Evolutionary conservation across 2,888 invertebrate genomes (phyloP).

Genomic region (Xestia sexstrigata): DNA sequence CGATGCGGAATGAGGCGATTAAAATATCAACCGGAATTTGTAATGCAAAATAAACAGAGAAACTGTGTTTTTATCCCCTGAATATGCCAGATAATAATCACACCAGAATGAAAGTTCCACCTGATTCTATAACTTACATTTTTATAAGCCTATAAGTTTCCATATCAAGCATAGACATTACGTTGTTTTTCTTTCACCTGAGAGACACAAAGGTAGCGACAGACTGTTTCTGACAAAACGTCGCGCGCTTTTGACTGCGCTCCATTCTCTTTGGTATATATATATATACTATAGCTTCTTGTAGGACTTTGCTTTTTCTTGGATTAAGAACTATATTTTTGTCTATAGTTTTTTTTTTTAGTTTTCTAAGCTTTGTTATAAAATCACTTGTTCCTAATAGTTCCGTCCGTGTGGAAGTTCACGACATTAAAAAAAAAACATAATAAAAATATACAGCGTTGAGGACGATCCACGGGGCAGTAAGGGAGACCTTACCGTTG

Average conservation of each 20-base stretch:
- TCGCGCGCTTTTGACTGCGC: slow-evolving; percentile 31
- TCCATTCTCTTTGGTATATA: slow-evolving; percentile 29
- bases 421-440: too few relatives aligned
- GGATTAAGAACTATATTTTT: background rate
- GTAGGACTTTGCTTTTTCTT: slow-evolving; percentile 13
- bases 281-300: too few relatives aligned
- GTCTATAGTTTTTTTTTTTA: background rate
- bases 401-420: background rate
- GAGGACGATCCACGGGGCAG: too few relatives aligned
- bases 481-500: too few relatives aligned
- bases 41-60: background rate
- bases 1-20: background rate
- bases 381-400: background rate
- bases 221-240: slow-evolving; percentile 18
- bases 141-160: background rate
- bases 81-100: background rate
- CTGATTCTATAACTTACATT: too few relatives aligned
- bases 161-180: slow-evolving; percentile 18
- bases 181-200: slow-evolving; percentile 5
- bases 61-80: too few relatives aligned
- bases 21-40: background rate
- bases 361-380: background rate
- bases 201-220: slow-evolving; percentile 18
- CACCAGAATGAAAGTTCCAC: too few relatives aligned
- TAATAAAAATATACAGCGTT: too few relatives aligned